Percentiles rank a stretch among this genome's conserved stretches.
Evolutionary conservation across 2,888 invertebrate species (phyloP).

Genomic region (Augiades crinisus): DNA sequence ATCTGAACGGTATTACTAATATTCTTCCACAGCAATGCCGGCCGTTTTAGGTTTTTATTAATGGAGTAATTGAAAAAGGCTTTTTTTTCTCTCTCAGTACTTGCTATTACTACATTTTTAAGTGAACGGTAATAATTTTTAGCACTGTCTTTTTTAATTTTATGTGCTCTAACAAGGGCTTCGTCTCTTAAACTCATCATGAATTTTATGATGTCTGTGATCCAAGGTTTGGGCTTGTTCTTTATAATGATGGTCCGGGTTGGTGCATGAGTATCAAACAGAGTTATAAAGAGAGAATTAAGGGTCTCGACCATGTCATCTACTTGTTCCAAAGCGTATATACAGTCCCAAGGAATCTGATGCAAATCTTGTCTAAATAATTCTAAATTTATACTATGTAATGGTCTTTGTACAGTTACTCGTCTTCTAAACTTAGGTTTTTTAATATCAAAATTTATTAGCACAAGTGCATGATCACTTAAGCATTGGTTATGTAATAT

Average conservation of each 20-base stretch:
- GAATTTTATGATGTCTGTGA: constrained; percentile 16
- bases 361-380: not conserved
- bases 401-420: not conserved
- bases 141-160: constrained; percentile 7
- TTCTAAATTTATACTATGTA: not conserved
- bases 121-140: constrained; percentile 20
- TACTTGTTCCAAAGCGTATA: not conserved
- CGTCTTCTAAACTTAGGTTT: constrained; percentile 2
- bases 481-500: not conserved
- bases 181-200: constrained; percentile 23
- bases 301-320: constrained; percentile 18
- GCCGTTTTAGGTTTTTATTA: constrained; percentile 1
- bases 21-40: constrained; percentile 1
- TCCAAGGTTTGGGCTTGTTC: constrained; percentile 7
- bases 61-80: not conserved
- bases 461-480: no score
- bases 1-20: constrained; percentile 15
- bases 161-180: not conserved
- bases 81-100: constrained; percentile 28
- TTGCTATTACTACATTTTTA: constrained; percentile 13
- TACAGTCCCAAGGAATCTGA: not conserved
- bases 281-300: constrained; percentile 11
- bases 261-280: constrained; percentile 30
- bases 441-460: constrained; percentile 18
- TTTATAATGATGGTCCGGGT: constrained; percentile 6